Evolutionary conservation across 1,140 invertebrate species (phyloP), one percentile per base, ranked within the genome.

Genomic region (Eubasilissa regina): DNA sequence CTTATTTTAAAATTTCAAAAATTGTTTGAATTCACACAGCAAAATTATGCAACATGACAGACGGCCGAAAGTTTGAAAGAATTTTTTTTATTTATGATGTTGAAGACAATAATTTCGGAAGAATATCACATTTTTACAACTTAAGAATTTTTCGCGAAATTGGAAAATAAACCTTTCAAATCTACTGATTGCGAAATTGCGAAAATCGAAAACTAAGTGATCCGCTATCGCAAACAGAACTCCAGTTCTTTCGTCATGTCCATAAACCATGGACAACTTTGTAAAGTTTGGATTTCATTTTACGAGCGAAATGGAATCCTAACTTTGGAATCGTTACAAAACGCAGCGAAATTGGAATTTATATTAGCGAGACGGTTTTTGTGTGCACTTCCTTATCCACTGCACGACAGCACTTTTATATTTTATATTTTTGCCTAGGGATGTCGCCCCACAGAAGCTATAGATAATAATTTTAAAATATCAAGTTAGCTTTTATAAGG

Each of bases 251-350:
- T 25, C 66, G 66, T 48, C 66, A 70, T n/a, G 21, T 19, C 66
- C 66, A 70, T 70, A 70, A 70, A 70, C 66, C 45, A 44, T 17
- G 45, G 45, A 48, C 45, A 70, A 70, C 66, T 70, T 70, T 70
- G 66, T 48, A 17, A 48, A 70, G 66, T 70, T 47, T 21, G 66
- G 45, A 70, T 70, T 70, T 70, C 45, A 70, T 70, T 70, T 70
- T 70, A 70, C 66, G 66, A 70, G 43, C n/a, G 21, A 48, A 70
- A 70, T 70, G 43, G 45, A 70, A 70, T 70, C 45, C n/a, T 44
- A 70, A 70, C 43, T 70, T 70, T 70, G 45, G 21, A 45, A 48
- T 70, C 45, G 66, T 44, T 70, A 70, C 66, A 25, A 48, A 70
- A 70, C 47, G 66, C 43, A 70, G 66, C 47, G 35, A 13, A 48